A percentile compares a stretch with the other conserved stretches of the same genome.
These are phyloP conservation scores for Sinonovacula constricta DNA, from an alignment of 1,140 invertebrate genomes.

Conservation along the genomic window DNA sequence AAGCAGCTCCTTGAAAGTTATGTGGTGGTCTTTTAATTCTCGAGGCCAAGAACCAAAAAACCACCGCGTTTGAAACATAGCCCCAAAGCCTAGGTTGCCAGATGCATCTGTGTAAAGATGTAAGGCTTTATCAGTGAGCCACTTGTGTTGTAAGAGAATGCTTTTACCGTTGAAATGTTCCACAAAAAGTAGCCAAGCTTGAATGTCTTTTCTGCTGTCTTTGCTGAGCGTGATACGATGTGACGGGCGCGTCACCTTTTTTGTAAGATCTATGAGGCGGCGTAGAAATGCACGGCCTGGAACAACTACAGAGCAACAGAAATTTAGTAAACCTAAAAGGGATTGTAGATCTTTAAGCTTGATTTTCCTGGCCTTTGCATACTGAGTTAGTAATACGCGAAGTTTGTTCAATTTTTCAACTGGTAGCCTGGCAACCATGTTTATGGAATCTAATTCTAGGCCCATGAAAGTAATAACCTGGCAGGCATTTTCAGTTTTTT, in stretches of 20 bases:
- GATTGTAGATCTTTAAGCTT: conserved; percentile 40
- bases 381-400: neutral
- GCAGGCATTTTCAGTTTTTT: conserved; percentile 4
- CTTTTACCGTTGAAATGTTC: conserved; percentile 17
- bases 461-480: conserved; percentile 2
- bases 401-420: neutral
- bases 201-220: neutral
- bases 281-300: conserved; percentile 30
- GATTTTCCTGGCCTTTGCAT: neutral
- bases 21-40: neutral
- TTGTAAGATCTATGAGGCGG: conserved; percentile 30
- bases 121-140: neutral
- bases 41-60: neutral
- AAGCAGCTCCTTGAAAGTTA: conserved; percentile 30
- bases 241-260: conserved; percentile 23
- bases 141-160: neutral
- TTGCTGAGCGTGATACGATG: neutral
- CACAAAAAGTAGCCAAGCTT: neutral
- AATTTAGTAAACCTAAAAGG: conserved; percentile 29
- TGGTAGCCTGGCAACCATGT: neutral
- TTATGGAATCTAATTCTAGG: neutral
- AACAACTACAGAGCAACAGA: conserved; percentile 21
- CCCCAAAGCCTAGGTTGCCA: neutral
- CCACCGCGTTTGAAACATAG: conserved; percentile 2
- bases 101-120: conserved; percentile 47